phyloP scores from a whole-genome alignment of 1,140 invertebrate species.

The Diabrotica undecimpunctata region DNA sequence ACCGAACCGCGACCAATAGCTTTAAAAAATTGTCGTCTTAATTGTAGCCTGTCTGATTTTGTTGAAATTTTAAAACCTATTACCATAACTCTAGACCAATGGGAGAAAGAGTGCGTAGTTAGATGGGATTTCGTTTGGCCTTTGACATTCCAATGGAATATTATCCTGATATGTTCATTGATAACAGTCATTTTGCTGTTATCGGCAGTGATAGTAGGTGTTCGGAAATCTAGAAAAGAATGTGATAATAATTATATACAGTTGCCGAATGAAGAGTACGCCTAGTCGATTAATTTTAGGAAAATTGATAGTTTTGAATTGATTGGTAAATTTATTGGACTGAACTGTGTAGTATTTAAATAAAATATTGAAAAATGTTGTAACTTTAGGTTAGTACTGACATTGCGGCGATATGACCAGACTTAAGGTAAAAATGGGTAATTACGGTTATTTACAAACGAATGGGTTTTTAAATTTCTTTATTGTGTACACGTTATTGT shows the following conservation, averaged over 20 bases:
- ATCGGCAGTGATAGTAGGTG: conserved; percentile 8
- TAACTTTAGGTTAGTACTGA: too few species aligned
- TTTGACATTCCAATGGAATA: conserved; percentile 20
- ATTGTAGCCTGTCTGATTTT: conserved; percentile 59
- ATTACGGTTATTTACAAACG: too few species aligned
- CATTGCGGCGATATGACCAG: too few species aligned
- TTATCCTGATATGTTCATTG: conserved; percentile 15
- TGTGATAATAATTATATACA: conserved; percentile 23
- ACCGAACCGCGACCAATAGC: conserved; percentile 52
- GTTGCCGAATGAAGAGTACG: conserved; percentile 27
- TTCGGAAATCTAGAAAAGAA: conserved; percentile 8
- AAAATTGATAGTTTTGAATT: background rate
- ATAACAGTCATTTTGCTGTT: conserved; percentile 13
- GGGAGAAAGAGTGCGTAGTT: conserved; percentile 39
- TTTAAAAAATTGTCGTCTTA: conserved; percentile 56
- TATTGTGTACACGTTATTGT: too few species aligned
- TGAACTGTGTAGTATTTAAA: too few species aligned
- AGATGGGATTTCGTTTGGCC: conserved; percentile 8
- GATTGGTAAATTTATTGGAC: too few species aligned
- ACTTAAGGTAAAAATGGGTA: too few species aligned
- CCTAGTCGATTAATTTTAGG: background rate
- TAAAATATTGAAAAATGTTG: too few species aligned
- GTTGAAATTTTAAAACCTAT: conserved; percentile 39
- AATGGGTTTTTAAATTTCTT: too few species aligned
- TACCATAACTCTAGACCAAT: conserved; percentile 26